Conservation (phyloP, 2,113 vertebrate genomes). For the Himantopus leucocephalus region DNA sequence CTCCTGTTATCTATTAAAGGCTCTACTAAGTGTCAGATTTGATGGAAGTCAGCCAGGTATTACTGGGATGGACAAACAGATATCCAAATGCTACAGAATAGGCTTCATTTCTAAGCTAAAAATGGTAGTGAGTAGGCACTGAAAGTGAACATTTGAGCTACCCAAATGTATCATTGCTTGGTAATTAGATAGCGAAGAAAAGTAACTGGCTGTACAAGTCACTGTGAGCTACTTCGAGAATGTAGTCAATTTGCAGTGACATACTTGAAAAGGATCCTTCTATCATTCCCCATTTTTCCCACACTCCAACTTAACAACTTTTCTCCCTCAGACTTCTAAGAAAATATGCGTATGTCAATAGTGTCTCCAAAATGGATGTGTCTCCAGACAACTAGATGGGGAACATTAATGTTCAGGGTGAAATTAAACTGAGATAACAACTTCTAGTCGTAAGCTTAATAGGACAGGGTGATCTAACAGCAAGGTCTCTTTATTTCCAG, state of each 20-base stretch:
- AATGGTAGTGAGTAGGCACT: neutral
- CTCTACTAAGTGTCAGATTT: neutral
- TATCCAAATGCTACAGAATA: neutral
- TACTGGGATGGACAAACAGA: neutral
- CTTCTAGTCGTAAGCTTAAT: neutral
- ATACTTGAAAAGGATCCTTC: neutral
- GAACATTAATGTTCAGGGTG: neutral
- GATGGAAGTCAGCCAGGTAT: neutral
- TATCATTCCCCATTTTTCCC: neutral
- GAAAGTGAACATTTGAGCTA: neutral
- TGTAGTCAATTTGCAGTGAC: neutral
- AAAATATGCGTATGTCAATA: neutral
- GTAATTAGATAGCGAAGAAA: neutral
- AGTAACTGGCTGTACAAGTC: neutral
- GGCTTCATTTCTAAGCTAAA: neutral
- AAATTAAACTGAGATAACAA: neutral
- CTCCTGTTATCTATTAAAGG: neutral
- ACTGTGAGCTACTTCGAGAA: neutral
- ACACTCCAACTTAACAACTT: neutral
- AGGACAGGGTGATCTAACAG: neutral
- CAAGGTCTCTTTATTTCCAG: neutral
- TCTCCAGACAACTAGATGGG: neutral
- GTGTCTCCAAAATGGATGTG: fast-evolving
- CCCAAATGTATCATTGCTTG: neutral
- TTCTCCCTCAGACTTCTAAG: neutral